Evolutionary conservation across 2,113 vertebrate genomes (phyloP), one percentile per base, ranked within the genome.

Genomic region (Dermatemys mawii): DNA sequence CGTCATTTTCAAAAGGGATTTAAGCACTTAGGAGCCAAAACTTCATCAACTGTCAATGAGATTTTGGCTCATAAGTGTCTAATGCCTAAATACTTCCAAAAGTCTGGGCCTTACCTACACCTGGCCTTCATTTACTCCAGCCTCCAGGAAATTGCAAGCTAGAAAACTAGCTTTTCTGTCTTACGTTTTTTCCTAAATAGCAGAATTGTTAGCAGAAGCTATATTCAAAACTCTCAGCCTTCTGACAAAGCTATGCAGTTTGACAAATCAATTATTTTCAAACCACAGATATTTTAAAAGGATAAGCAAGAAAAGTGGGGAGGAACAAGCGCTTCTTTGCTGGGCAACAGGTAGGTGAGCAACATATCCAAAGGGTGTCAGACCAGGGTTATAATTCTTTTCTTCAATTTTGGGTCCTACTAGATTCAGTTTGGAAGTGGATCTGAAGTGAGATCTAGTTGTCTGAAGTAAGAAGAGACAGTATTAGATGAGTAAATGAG

Each of bases 61-160:
- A 70, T n/a, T 67, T 67, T 67, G 35, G 60, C 60, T 67, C 35
- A n/a, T n/a, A n/a, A n/a, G 35, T 67, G 8, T 35, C 60, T 67
- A 67, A 55, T 55, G 11, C 11, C 54, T 55, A 55, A 55, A 27
- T 22, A 53, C 51, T 22, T 5, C 26, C 27, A 55, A 55, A 55
- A 67, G 8, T 67, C 60, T n/a, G 32, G 60, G 35, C 32, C 17
- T 0, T 0, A 13, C 26, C 19, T 88, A 11, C 19, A 1, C 0
- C 8, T 0, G 0, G 8, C 32, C 2, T 80, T 1, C 1, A 24
- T 0, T 0, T 3, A 3, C 55, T 16, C 22, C n/a, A 3, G 1
- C 6, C 26, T 44, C 17, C 6, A 55, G 29, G 82, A 41, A 44
- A 81, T 8, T 2, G 0, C 6, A 16, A 11, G 11, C 0, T 6